Conservation (phyloP, 2,797 vertebrate species). For the Sebastolobus alascanus region DNA sequence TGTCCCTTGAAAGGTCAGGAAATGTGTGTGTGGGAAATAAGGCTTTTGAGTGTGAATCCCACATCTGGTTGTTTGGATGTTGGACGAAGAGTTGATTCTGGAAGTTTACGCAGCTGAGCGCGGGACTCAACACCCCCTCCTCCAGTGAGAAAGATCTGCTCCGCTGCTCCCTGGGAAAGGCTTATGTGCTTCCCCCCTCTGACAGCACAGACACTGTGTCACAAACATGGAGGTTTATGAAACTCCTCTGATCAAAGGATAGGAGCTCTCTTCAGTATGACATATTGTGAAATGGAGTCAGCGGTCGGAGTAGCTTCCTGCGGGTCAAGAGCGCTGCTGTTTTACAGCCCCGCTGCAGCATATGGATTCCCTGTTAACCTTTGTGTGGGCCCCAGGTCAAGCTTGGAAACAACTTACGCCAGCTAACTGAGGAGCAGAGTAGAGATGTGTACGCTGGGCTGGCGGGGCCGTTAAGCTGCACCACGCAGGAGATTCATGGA, state of each 20-base stretch:
- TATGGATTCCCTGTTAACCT: slow-evolving; percentile 72
- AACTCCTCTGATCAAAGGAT: slow-evolving; percentile 64
- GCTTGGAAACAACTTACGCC: slow-evolving; percentile 52
- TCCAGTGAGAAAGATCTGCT: slow-evolving; percentile 56
- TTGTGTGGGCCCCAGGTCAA: slow-evolving; percentile 62
- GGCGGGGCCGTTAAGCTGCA: slow-evolving; percentile 31
- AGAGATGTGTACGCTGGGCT: slow-evolving; percentile 36
- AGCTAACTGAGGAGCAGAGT: slow-evolving; percentile 37
- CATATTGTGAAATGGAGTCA: slow-evolving; percentile 58
- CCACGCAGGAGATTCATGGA: slow-evolving; percentile 64
- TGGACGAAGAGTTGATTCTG: slow-evolving; percentile 68
- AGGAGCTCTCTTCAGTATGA: slow-evolving; percentile 47
- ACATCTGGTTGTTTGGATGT: slow-evolving; percentile 77
- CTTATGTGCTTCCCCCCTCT: slow-evolving; percentile 20
- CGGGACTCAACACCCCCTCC: slow-evolving; percentile 34
- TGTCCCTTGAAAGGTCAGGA: slow-evolving; percentile 37
- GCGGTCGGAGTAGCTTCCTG: slow-evolving; percentile 61
- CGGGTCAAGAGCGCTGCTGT: slow-evolving; percentile 62
- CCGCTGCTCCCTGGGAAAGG: slow-evolving; percentile 64
- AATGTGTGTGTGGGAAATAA: slow-evolving; percentile 46
- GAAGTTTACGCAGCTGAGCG: slow-evolving; percentile 82
- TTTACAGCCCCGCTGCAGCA: slow-evolving; percentile 60
- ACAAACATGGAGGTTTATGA: slow-evolving; percentile 59
- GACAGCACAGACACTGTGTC: slow-evolving; percentile 46
- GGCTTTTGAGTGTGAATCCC: slow-evolving; percentile 56